Evolutionary conservation across 2,113 vertebrate species (phyloP).

Genomic region (Martes martes): DNA sequence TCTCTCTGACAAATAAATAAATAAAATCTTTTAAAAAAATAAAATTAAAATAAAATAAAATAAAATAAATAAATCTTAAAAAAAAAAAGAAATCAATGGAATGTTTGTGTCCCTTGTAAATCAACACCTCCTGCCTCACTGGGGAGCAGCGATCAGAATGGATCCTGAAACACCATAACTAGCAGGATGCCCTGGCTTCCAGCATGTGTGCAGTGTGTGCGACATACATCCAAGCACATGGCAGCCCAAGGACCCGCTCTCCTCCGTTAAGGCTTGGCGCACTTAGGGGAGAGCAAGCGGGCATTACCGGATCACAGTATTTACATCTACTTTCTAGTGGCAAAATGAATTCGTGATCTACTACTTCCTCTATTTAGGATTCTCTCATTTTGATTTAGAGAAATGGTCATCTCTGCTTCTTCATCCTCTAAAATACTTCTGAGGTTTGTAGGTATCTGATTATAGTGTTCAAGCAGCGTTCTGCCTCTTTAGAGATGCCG

Average conservation of each 20-base stretch:
- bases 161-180: not conserved
- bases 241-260: not conserved
- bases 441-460: not conserved
- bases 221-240: not conserved
- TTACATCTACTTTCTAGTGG: not conserved
- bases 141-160: not conserved
- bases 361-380: not conserved
- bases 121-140: not conserved
- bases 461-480: not conserved
- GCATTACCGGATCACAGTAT: not conserved
- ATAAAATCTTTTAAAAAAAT: not conserved
- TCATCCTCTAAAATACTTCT: not conserved
- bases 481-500: not conserved
- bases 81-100: not conserved
- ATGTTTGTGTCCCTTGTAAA: not conserved
- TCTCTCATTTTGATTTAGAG: not conserved
- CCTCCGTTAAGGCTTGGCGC: not conserved
- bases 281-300: not conserved
- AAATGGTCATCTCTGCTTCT: not conserved
- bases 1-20: too few relatives aligned
- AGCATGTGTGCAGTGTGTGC: not conserved
- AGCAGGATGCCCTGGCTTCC: not conserved
- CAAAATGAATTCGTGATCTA: not conserved
- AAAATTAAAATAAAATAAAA: too few relatives aligned
- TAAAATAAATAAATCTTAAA: not conserved